phyloP scores from a whole-genome alignment of 2,888 invertebrate species.

The Acronicta psi region DNA sequence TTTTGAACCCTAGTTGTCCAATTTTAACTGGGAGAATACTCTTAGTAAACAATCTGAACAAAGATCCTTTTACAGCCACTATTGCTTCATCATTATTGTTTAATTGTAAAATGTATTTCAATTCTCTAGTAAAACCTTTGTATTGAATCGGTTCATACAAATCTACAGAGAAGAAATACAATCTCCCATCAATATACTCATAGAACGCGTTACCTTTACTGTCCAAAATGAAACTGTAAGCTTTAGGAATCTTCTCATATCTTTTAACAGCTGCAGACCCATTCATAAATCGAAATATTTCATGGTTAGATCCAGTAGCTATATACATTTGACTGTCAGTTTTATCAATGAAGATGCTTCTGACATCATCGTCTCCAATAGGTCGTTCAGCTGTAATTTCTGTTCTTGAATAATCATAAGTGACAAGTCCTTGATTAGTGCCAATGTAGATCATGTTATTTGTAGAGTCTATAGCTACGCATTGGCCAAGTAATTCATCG shows the following conservation, averaged over 20 bases:
- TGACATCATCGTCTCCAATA: constrained; percentile 83
- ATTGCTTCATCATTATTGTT: constrained; percentile 81
- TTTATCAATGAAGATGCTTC: constrained; percentile 81
- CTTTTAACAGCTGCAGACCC: constrained; percentile 81
- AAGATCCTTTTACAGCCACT: constrained; percentile 79
- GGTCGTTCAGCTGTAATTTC: constrained; percentile 81
- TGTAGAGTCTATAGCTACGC: constrained; percentile 72
- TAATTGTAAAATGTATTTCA: constrained; percentile 79
- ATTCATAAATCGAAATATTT: constrained; percentile 79
- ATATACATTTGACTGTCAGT: constrained; percentile 81
- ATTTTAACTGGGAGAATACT: constrained; percentile 79
- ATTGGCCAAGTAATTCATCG: constrained; percentile 80
- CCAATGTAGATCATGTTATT: constrained; percentile 79
- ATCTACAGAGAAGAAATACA: constrained; percentile 80
- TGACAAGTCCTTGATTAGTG: constrained; percentile 81
- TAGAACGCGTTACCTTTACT: constrained; percentile 79
- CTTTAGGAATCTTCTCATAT: constrained; percentile 80
- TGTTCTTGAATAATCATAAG: constrained; percentile 75
- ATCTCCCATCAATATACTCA: constrained; percentile 80
- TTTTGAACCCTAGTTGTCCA: constrained; percentile 80
- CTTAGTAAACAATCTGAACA: constrained; percentile 74
- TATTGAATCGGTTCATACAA: constrained; percentile 81
- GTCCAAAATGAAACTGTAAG: constrained; percentile 80
- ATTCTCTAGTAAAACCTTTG: constrained; percentile 81
- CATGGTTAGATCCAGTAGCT: constrained; percentile 77